A percentile compares a stretch with the other conserved stretches of the same genome.
These are phyloP conservation scores for Mycteria americana DNA, from an alignment of 2,797 vertebrate genomes.

Conservation along the genomic window DNA sequence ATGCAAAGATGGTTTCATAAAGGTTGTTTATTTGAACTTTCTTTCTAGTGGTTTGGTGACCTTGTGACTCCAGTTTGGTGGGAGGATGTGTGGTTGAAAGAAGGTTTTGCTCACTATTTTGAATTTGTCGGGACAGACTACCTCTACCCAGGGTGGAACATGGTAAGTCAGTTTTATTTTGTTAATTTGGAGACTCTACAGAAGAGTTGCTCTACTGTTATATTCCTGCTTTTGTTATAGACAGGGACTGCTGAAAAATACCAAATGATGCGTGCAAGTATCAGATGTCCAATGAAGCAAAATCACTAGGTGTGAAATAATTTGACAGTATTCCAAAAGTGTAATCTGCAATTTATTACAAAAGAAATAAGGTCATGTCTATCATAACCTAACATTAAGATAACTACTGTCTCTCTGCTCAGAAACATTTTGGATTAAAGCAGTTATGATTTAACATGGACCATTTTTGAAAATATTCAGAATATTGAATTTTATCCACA, in stretches of 20 bases:
- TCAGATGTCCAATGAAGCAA: conserved; percentile 40
- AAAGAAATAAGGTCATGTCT: conserved; percentile 28
- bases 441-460: background rate
- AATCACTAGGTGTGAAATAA: conserved; percentile 49
- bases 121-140: conserved; percentile 97
- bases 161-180: conserved; percentile 80
- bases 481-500: background rate
- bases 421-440: conserved; percentile 33
- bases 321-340: conserved; percentile 28
- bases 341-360: conserved; percentile 33
- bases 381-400: background rate
- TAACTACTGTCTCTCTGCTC: background rate
- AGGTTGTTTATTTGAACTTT: conserved; percentile 12
- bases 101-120: conserved; percentile 97
- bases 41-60: conserved; percentile 94
- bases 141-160: conserved; percentile 97
- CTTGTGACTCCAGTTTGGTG: conserved; percentile 98
- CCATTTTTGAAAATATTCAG: background rate
- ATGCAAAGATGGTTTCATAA: background rate
- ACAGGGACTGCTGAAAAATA: conserved; percentile 14
- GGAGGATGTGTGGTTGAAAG: conserved; percentile 98
- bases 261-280: background rate
- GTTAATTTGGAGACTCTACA: background rate
- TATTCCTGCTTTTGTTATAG: background rate
- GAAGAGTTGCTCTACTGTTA: background rate